Base-by-base conservation (phyloP, 2,113 vertebrate species). In the Microcebus ravelobensis region DNA sequence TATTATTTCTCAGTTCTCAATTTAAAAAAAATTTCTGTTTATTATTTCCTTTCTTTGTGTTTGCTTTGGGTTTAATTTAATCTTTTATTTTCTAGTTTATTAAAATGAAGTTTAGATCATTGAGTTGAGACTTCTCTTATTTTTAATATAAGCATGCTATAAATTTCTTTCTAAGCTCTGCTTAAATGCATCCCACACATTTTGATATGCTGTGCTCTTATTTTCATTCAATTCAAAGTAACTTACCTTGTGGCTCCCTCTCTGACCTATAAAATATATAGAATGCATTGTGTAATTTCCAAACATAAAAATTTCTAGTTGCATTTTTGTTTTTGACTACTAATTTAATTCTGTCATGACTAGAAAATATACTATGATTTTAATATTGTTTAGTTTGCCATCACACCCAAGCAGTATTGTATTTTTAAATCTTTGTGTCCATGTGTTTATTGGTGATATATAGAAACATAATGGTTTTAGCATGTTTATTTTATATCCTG, bases 141-240 rank as follows among this genome's bases (percentile, higher is more conserved):
- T 92, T 88, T 89, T 80, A 70, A 71, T 48, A 73, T 42, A 50
- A 67, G 9, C 2, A 67, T 85, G 39, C 2, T 63, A 23, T 48
- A 73, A 27, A 65, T 57, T 84, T 89, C 55, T 82, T n/a, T 71
- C 31, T 73, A 42, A 21, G 45, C 8, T 48, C 27, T 59, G 34
- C 36, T 93, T 90, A 36, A 63, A 61, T 68, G 11, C 1, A 11
- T 45, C 5, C 1, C 25, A 70, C 61, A 52, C 29, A 82, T 61
- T 88, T 92, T 73, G 23, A 65, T 87, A 29, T 63, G 31, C 10
- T 42, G 6, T 52, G 23, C 83, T 87, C 65, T 91, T 3, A 61
- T 55, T 95, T 95, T 82, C 70, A 48, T 82, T 93, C 36, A 83
- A 57, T 77, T 87, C 8, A 96, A 87, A 95, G 45, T 93, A 68